Evolutionary conservation across 2,888 invertebrate species (phyloP).

Genomic region (Arge pagana): DNA sequence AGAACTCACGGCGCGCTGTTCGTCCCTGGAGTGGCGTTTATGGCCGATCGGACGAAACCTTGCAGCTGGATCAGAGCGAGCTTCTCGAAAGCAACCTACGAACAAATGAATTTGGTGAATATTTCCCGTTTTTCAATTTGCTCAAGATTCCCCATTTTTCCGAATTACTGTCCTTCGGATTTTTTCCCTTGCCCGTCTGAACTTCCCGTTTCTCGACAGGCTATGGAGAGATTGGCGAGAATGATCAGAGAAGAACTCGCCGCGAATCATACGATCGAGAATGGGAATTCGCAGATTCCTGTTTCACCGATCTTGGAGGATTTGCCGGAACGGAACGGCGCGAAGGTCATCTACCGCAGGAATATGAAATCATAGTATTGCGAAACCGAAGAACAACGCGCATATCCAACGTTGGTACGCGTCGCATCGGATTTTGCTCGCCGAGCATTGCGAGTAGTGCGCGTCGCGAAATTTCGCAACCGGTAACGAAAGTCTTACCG

Average conservation of each 20-base stretch:
- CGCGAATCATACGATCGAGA: slow-evolving; percentile 34
- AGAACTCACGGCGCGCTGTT: slow-evolving; percentile 70
- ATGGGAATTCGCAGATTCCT: slow-evolving; percentile 39
- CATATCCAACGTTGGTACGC: too few relatives aligned
- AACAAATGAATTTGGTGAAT: slow-evolving; percentile 67
- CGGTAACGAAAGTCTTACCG: too few relatives aligned
- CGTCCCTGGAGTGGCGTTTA: slow-evolving; percentile 77
- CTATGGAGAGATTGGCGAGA: slow-evolving; percentile 64
- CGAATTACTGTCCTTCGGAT: too few relatives aligned
- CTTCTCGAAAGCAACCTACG: slow-evolving; percentile 69
- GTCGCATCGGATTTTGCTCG: too few relatives aligned
- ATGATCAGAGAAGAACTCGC: slow-evolving; percentile 66
- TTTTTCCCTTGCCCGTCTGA: too few relatives aligned
- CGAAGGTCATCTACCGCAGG: too few relatives aligned
- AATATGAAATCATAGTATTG: too few relatives aligned
- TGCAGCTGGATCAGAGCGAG: slow-evolving; percentile 73
- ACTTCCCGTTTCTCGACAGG: slow-evolving; percentile 50
- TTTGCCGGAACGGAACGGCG: too few relatives aligned
- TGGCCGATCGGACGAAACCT: slow-evolving; percentile 65
- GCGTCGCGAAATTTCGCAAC: too few relatives aligned
- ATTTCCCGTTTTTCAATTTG: not conserved
- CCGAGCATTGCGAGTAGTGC: too few relatives aligned
- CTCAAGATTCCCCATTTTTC: not conserved
- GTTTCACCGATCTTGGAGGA: slow-evolving; percentile 3
- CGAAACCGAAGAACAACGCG: too few relatives aligned